phyloP scores from a whole-genome alignment of 2,888 invertebrate genomes.

The Bombylius major region DNA sequence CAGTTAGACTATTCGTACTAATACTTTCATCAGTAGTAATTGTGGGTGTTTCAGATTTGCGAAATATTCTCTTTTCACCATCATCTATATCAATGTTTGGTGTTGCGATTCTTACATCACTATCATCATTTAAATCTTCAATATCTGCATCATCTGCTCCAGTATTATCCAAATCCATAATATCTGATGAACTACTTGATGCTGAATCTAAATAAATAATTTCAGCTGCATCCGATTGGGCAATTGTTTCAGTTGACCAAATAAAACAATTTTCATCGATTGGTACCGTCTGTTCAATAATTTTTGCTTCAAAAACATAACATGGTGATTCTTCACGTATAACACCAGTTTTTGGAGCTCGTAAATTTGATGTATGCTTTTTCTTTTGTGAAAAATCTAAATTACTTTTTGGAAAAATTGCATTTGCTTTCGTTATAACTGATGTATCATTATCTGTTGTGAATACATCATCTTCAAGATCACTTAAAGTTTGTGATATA shows the following conservation, averaged over 20 bases:
- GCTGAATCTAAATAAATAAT: conserved; percentile 56
- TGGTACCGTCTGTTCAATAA: conserved; percentile 39
- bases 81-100: conserved; percentile 18
- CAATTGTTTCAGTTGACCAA: conserved; percentile 37
- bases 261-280: conserved; percentile 46
- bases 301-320: conserved; percentile 48
- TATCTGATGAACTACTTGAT: conserved; percentile 49
- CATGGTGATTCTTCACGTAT: conserved; percentile 35
- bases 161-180: conserved; percentile 42
- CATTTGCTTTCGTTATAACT: conserved; percentile 27
- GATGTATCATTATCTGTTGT: conserved; percentile 28
- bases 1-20: background rate
- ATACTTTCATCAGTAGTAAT: conserved; percentile 4
- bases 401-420: conserved; percentile 34
- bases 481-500: conserved; percentile 1
- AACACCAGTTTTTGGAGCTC: conserved; percentile 21
- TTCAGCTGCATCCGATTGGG: conserved; percentile 49
- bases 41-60: background rate
- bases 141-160: conserved; percentile 35
- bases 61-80: background rate
- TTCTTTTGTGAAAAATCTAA: conserved; percentile 30
- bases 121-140: conserved; percentile 38
- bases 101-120: conserved; percentile 18
- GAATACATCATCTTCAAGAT: conserved; percentile 41
- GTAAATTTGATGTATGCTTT: conserved; percentile 13